phyloP scores from a whole-genome alignment of 1,140 invertebrate genomes.

The Phenacoccus solenopsis region DNA sequence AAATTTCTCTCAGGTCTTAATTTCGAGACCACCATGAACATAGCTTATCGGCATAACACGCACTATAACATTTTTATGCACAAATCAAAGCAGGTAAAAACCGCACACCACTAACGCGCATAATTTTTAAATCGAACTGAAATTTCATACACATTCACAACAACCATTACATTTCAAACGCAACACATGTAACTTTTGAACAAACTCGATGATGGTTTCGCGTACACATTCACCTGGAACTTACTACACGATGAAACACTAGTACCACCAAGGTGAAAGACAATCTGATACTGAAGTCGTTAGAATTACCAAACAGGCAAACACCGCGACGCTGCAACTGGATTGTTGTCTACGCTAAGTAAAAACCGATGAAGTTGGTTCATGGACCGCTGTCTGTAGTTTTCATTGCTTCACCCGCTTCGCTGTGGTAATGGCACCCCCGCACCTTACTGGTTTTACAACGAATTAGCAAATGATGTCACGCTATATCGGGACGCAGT shows the following conservation, averaged over 20 bases:
- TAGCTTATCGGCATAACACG: constrained; percentile 7
- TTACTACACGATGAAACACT: no score
- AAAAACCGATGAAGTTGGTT: not conserved
- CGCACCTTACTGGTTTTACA: not conserved
- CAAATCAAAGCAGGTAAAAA: not conserved
- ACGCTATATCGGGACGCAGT: no score
- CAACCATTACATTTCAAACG: not conserved
- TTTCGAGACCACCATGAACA: constrained; percentile 8
- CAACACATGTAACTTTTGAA: not conserved
- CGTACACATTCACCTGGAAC: not conserved
- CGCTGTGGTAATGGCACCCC: not conserved
- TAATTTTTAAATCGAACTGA: not conserved
- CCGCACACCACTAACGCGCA: not conserved
- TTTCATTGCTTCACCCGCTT: not conserved
- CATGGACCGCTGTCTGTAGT: not conserved
- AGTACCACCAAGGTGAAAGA: not conserved
- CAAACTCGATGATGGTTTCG: not conserved
- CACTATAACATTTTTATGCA: not conserved
- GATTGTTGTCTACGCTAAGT: not conserved
- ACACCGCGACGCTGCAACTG: not conserved
- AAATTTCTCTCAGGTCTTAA: not conserved
- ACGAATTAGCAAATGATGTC: not conserved
- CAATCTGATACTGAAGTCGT: not conserved
- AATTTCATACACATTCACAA: no score
- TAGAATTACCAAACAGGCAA: not conserved